A percentile compares a stretch with the other conserved stretches of the same genome.
phyloP scores from a whole-genome alignment of 2,797 vertebrate genomes.

The Propithecus deckenii region DNA sequence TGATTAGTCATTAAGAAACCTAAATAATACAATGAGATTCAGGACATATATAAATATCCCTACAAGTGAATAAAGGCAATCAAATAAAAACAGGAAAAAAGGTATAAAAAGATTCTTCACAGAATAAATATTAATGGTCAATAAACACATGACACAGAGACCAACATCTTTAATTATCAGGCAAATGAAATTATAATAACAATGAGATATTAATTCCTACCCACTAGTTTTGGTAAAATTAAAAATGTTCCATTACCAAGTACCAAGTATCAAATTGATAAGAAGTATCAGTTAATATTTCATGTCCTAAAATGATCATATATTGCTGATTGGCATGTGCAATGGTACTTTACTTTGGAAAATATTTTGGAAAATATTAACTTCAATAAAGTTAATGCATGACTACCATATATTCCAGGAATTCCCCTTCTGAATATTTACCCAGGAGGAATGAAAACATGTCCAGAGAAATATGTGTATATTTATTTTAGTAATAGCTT shows the following conservation, averaged over 20 bases:
- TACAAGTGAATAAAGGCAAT: background rate
- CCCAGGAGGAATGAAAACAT: background rate
- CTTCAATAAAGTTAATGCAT: background rate
- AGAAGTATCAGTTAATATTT: background rate
- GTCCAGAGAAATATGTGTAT: background rate
- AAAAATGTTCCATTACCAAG: background rate
- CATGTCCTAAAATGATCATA: background rate
- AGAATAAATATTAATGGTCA: background rate
- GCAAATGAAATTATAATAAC: background rate
- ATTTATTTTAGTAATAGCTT: background rate
- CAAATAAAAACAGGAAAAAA: background rate
- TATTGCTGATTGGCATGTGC: background rate
- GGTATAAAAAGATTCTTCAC: background rate
- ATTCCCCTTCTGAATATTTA: background rate
- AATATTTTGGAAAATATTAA: background rate
- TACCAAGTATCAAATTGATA: background rate
- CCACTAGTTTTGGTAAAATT: background rate
- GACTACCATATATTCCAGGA: background rate
- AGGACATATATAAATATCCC: too few species aligned
- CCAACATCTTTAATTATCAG: too few species aligned
- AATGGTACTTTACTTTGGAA: background rate
- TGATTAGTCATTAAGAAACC: background rate
- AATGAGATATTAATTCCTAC: background rate
- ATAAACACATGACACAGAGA: background rate
- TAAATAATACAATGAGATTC: background rate